Evolutionary conservation across 2,797 vertebrate genomes (phyloP).

Genomic region (Manis javanica): DNA sequence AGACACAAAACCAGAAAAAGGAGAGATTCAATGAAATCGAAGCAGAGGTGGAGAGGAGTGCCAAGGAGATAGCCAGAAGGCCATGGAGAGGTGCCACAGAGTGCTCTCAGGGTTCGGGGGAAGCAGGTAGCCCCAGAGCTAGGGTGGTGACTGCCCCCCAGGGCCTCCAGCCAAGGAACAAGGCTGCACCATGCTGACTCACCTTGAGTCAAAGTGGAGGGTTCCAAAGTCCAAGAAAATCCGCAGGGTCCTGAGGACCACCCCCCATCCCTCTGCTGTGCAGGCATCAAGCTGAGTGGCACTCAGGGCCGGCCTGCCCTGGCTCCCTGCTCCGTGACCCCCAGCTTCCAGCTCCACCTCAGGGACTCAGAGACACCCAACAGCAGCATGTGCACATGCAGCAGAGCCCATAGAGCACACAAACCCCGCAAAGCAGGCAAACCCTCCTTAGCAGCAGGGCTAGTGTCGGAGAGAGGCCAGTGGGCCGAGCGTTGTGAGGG

Average conservation of each 20-base stretch:
- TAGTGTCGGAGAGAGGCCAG: conserved; percentile 29
- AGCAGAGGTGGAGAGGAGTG: background rate
- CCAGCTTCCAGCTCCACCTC: background rate
- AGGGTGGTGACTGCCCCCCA: background rate
- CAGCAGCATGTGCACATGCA: background rate
- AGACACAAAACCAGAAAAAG: background rate
- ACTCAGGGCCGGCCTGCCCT: background rate
- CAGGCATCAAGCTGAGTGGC: background rate
- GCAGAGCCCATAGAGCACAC: background rate
- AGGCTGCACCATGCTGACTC: background rate
- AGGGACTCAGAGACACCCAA: background rate
- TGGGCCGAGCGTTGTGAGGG: background rate
- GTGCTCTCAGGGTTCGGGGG: background rate
- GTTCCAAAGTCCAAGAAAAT: background rate
- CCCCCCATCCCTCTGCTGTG: background rate
- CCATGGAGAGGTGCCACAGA: background rate
- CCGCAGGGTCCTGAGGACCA: background rate
- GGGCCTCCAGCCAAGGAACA: background rate
- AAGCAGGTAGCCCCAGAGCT: background rate
- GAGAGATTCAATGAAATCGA: background rate
- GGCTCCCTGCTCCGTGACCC: background rate
- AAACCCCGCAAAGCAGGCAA: background rate
- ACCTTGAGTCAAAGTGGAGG: conserved; percentile 12
- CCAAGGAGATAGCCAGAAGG: background rate
- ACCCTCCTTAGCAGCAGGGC: conserved; percentile 30